Conservation (phyloP, 2,113 vertebrate genomes). For the Pygoscelis antarcticus region DNA sequence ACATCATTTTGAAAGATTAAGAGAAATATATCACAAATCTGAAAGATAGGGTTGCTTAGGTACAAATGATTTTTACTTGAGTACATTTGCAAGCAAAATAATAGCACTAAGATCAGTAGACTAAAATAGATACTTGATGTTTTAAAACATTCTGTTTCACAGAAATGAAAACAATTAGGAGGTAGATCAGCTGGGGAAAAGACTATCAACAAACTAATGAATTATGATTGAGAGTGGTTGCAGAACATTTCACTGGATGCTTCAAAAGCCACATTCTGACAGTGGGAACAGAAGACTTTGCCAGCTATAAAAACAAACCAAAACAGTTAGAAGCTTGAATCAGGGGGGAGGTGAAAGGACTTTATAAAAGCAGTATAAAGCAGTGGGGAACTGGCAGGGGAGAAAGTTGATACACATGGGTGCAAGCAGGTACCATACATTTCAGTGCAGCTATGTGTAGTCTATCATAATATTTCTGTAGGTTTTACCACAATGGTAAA, state of each 20-base stretch:
- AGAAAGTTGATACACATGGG: not conserved
- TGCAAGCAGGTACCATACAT: not conserved
- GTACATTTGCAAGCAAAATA: conserved; percentile 2
- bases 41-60: not conserved
- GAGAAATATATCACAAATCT: not conserved
- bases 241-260: not conserved
- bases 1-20: not conserved
- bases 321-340: not conserved
- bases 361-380: not conserved
- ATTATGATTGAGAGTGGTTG: not conserved
- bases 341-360: not conserved
- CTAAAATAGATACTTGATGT: not conserved
- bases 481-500: not conserved
- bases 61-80: not conserved
- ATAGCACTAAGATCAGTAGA: not conserved
- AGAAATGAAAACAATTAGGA: conserved; percentile 12
- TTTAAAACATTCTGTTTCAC: conserved; percentile 13
- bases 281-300: not conserved
- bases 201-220: not conserved
- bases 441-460: not conserved
- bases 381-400: not conserved
- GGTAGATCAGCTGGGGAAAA: not conserved
- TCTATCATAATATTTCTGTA: not conserved
- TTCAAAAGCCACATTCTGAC: not conserved
- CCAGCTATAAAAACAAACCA: not conserved